Evolutionary conservation across 2,797 vertebrate species (phyloP).

Genomic region (Amniataba percoides): DNA sequence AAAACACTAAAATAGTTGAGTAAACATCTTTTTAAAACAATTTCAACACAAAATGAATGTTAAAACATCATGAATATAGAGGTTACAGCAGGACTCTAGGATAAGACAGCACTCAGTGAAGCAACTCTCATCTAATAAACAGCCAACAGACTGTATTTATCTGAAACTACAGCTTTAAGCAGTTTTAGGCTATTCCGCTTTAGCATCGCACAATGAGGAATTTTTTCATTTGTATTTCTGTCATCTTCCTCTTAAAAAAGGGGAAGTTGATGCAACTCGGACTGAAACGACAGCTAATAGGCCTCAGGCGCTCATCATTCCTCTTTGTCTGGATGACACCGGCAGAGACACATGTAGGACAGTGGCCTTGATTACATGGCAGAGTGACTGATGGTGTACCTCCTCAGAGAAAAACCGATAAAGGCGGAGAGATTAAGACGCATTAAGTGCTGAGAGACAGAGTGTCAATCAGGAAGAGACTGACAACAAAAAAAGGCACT

Average conservation of each 20-base stretch:
- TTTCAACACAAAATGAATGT: not conserved
- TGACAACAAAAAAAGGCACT: not conserved
- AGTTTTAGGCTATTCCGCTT: conserved; percentile 17
- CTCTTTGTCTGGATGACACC: conserved; percentile 33
- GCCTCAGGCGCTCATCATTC: conserved; percentile 26
- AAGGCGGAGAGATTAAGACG: conserved; percentile 37
- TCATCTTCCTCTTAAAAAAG: conserved; percentile 28
- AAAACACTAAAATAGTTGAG: not conserved
- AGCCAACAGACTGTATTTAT: not conserved
- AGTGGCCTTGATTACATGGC: conserved; percentile 44
- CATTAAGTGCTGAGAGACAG: conserved; percentile 38
- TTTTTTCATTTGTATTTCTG: conserved; percentile 11
- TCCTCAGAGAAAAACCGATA: conserved; percentile 41
- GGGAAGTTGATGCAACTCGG: conserved; percentile 34
- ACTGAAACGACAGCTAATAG: conserved; percentile 11
- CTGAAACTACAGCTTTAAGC: not conserved
- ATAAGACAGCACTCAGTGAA: not conserved
- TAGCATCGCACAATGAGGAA: not conserved
- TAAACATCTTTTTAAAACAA: not conserved
- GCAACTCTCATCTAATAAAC: not conserved
- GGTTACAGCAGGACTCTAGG: not conserved
- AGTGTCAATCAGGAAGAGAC: conserved; percentile 40
- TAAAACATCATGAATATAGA: not conserved
- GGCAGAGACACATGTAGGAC: conserved; percentile 42
- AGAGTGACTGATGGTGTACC: conserved; percentile 43